phyloP scores from a whole-genome alignment of 2,113 vertebrate genomes.

The Motacilla tschutschensis region DNA sequence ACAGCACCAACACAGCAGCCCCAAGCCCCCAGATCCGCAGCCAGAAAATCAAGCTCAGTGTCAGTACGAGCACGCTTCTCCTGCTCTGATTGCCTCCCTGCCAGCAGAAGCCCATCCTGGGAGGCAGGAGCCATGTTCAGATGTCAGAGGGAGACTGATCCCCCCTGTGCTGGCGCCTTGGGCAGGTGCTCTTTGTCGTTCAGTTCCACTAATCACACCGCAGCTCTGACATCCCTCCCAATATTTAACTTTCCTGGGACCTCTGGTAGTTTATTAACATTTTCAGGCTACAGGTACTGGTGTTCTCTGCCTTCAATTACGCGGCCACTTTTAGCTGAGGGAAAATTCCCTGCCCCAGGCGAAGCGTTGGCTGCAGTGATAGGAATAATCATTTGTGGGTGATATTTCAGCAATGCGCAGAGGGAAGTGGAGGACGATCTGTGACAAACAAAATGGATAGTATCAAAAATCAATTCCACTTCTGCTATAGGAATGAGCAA shows the following conservation, averaged over 20 bases:
- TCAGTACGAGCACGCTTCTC: fast-evolving
- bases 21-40: not conserved
- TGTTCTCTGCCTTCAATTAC: slow-evolving; percentile 36
- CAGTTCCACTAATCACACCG: slow-evolving; percentile 21
- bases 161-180: not conserved
- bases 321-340: not conserved
- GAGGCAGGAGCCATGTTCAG: not conserved
- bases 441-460: slow-evolving; percentile 40
- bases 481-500: not conserved
- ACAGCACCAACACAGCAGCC: fast-evolving
- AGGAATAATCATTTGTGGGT: slow-evolving; percentile 35
- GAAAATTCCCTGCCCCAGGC: slow-evolving; percentile 28
- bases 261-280: slow-evolving; percentile 50
- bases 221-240: not conserved
- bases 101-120: not conserved
- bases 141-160: slow-evolving; percentile 44
- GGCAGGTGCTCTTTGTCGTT: not conserved
- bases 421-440: slow-evolving; percentile 42
- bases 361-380: not conserved
- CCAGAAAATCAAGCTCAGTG: not conserved
- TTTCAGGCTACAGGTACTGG: slow-evolving; percentile 19
- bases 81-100: not conserved
- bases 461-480: slow-evolving; percentile 31
- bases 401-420: slow-evolving; percentile 14
- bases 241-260: slow-evolving; percentile 60